phyloP scores from a whole-genome alignment of 1,140 invertebrate genomes.

The Pseudoatta argentina region DNA sequence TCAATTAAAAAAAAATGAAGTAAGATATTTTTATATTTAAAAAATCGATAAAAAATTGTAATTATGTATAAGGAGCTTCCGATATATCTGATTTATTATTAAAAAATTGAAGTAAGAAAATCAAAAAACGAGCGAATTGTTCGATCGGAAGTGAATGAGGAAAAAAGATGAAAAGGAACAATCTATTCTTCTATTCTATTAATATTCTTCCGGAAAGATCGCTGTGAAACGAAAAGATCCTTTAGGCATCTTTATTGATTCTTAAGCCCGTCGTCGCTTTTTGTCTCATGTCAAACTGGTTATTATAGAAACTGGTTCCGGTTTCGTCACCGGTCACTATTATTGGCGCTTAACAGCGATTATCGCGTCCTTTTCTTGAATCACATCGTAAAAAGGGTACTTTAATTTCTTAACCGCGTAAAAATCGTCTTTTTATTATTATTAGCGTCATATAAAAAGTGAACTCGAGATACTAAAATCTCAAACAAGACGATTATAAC shows the following conservation, averaged over 20 bases:
- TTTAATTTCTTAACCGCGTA: constrained; percentile 56
- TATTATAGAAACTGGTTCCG: constrained; percentile 69
- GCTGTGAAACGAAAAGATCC: not conserved
- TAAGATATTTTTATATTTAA: not conserved
- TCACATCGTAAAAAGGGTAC: constrained; percentile 15
- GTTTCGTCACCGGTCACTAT: constrained; percentile 62
- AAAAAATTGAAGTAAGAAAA: constrained; percentile 30
- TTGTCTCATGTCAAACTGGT: constrained; percentile 63
- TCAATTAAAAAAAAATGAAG: constrained; percentile 13
- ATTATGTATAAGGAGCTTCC: not conserved
- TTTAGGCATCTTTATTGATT: constrained; percentile 66
- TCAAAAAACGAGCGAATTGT: not conserved
- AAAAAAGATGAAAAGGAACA: constrained; percentile 8
- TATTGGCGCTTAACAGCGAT: constrained; percentile 65
- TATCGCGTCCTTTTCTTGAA: constrained; percentile 58
- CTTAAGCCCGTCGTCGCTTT: constrained; percentile 60
- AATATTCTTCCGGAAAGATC: constrained; percentile 55
- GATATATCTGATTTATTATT: constrained; percentile 4
- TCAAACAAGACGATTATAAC: not conserved
- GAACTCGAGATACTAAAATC: not conserved
- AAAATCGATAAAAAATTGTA: not conserved
- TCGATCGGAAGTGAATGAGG: not conserved
- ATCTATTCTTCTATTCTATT: constrained; percentile 32
- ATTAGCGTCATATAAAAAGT: not conserved
- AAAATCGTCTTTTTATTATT: constrained; percentile 48